Conservation (phyloP, 2,113 vertebrate species). For the Alaudala cheleensis region DNA sequence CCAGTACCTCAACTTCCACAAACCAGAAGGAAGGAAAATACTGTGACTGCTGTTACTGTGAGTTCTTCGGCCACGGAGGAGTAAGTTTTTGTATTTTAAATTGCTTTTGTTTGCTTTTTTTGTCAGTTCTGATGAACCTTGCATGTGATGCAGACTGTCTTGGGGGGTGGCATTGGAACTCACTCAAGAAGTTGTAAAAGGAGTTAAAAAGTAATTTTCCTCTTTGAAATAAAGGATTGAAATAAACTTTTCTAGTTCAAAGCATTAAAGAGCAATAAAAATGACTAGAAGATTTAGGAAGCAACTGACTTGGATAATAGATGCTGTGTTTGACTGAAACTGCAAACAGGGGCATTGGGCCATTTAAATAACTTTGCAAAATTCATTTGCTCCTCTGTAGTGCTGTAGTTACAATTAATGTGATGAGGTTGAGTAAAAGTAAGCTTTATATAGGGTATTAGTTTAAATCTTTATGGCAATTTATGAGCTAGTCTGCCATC, state of each 20-base stretch:
- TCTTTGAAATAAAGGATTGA: background rate
- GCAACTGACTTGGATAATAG: background rate
- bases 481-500: background rate
- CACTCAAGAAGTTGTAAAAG: background rate
- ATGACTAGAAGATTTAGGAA: background rate
- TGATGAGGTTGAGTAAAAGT: background rate
- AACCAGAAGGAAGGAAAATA: constrained; percentile 99
- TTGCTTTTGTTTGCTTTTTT: background rate
- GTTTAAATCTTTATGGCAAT: background rate
- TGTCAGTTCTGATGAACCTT: background rate
- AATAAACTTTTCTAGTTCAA: background rate
- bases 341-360: background rate
- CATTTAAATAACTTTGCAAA: background rate
- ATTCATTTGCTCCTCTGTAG: background rate
- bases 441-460: background rate
- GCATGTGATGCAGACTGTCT: background rate
- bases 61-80: constrained; percentile 98
- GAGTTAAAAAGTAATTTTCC: background rate
- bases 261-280: background rate
- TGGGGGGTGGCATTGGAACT: background rate
- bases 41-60: constrained; percentile 99
- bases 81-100: constrained; percentile 74
- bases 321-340: background rate
- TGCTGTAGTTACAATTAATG: background rate
- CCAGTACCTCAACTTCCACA: constrained; percentile 98